Evolutionary conservation across 2,113 vertebrate species (phyloP), one percentile per base, ranked within the genome.

Genomic region (Sylvia atricapilla): DNA sequence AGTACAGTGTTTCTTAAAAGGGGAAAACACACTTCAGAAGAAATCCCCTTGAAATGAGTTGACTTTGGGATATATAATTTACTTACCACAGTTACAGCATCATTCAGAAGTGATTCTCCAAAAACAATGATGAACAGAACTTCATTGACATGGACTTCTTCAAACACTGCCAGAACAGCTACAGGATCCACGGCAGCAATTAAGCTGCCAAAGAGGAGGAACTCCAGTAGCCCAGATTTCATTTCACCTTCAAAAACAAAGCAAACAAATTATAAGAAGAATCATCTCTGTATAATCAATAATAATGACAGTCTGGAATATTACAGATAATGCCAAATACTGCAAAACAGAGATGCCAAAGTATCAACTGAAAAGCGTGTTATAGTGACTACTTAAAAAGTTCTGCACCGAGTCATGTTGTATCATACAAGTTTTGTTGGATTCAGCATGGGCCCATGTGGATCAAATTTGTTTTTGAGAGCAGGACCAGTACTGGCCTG

Each of bases 41-140:
- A 90, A 70, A 77, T 17, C 8, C 28, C 62, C 13, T 47, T 59
- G 37, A 59, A 33, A 20, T 53, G 49, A 18, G 2, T 23, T 67
- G 58, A 50, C 15, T 67, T 63, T 12, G 13, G 43, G n/a, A 15
- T 53, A 23, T 11, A 9, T 33, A 13, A 31, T 77, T 69, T 68
- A 86, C 98, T 94, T 80, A 99, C 99, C 98, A 99, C 99, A 1
- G 99, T 99, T 80, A 99, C 99, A 3, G 99, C 99, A 13, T 99
- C 99, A 30, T 99, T 99, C 62, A 99, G 98, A 83, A 99, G 98
- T 0, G 99, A 99, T 98, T 99, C 99, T 95, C 99, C 99, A 46
- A 99, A 99, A 92, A 99, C 99, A 83, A 99, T 97, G 96, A 99
- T 99, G 96, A 99, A 99, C n/a, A 99, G 98, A 41, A 99, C 98